Percentiles rank a stretch among this genome's conserved stretches.
Evolutionary conservation across 1,140 invertebrate genomes (phyloP).

Genomic region (Drosophila baimaii): DNA sequence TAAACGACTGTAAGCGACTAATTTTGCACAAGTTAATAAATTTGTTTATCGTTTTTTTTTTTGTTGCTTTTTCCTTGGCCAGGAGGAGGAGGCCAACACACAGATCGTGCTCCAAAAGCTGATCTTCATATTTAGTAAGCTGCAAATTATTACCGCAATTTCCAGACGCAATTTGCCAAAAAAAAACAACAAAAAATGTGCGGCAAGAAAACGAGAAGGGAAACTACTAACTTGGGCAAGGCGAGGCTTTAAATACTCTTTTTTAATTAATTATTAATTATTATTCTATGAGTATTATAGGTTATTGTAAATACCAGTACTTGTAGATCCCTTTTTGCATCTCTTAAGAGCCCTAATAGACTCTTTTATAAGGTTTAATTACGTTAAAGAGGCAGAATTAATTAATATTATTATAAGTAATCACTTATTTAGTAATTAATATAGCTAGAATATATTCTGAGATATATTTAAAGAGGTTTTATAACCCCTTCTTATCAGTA

Average conservation of each 20-base stretch:
- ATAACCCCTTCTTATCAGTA: fast-evolving
- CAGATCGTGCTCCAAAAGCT: constrained; percentile 57
- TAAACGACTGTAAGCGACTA: constrained; percentile 82
- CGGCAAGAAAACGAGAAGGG: constrained; percentile 12
- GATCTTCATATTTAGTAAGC: constrained; percentile 82
- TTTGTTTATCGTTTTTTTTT: constrained; percentile 47
- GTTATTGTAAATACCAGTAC: too few relatives aligned
- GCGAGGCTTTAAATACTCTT: background rate
- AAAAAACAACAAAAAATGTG: constrained; percentile 39
- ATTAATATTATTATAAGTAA: background rate
- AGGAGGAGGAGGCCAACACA: constrained; percentile 30
- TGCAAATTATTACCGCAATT: constrained; percentile 80
- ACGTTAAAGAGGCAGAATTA: background rate
- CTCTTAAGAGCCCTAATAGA: too few relatives aligned
- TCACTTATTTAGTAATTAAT: background rate
- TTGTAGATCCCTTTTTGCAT: too few relatives aligned
- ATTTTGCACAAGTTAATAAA: constrained; percentile 82
- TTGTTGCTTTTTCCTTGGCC: background rate
- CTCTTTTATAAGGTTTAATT: too few relatives aligned
- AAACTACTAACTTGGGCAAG: too few relatives aligned
- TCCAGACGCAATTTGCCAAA: constrained; percentile 80
- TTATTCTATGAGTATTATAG: background rate
- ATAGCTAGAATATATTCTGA: background rate
- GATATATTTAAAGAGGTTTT: background rate
- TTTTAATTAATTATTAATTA: background rate